Conservation (phyloP, 2,797 vertebrate species). For the Spea hammondii region DNA sequence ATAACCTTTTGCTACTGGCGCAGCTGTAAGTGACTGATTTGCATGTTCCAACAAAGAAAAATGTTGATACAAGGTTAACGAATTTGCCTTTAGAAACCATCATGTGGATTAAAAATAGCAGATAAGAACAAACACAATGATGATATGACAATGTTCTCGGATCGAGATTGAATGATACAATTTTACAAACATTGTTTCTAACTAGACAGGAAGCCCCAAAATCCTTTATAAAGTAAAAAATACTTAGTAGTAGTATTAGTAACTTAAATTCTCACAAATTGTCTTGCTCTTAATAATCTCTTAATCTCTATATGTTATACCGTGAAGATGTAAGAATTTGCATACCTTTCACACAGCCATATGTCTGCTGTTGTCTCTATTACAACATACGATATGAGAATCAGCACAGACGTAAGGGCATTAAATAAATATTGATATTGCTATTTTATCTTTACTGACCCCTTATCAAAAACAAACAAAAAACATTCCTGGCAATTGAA, state of each 20-base stretch:
- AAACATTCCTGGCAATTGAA: conserved; percentile 21
- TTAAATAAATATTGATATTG: conserved; percentile 23
- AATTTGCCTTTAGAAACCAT: not conserved
- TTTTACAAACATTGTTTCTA: not conserved
- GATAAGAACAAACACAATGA: not conserved
- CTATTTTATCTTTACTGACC: conserved; percentile 16
- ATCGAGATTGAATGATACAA: not conserved
- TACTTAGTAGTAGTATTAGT: not conserved
- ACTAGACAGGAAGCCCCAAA: not conserved
- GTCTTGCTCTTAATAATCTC: not conserved
- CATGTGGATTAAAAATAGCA: not conserved
- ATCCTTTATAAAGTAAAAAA: not conserved
- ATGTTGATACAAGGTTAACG: not conserved
- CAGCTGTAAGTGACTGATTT: too few relatives aligned
- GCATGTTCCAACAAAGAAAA: too few relatives aligned
- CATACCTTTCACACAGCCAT: not conserved
- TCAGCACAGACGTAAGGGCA: conserved; percentile 14
- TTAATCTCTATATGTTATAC: not conserved
- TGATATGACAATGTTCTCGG: not conserved
- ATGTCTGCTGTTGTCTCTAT: not conserved
- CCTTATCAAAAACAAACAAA: conserved; percentile 41
- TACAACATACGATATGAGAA: conserved; percentile 4
- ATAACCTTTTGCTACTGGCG: too few relatives aligned
- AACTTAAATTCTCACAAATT: not conserved
- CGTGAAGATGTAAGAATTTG: not conserved